A percentile compares a stretch with the other conserved stretches of the same genome.
Evolutionary conservation across 2,797 vertebrate genomes (phyloP).

Genomic region (Scyliorhinus canicula): DNA sequence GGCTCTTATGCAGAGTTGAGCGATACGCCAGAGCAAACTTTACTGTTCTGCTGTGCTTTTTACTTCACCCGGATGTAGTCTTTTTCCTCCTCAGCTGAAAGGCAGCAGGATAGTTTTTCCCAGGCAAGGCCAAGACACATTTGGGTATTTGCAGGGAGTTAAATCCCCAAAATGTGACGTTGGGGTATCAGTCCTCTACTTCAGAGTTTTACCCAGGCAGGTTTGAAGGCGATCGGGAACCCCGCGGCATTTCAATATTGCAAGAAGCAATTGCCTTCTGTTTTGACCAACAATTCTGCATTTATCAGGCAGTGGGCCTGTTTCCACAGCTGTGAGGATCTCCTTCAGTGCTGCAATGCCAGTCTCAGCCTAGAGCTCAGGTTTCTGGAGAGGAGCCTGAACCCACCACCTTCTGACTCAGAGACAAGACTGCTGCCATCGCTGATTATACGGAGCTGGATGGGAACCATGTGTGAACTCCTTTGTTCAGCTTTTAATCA

Average conservation of each 20-base stretch:
- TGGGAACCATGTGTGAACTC: neutral
- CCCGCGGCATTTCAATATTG: neutral
- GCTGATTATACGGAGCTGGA: neutral
- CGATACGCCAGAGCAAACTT: too few relatives aligned
- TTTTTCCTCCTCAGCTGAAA: too few relatives aligned
- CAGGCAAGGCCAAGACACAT: too few relatives aligned
- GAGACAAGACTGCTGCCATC: neutral
- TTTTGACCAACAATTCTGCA: neutral
- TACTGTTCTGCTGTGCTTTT: too few relatives aligned
- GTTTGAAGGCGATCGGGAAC: too few relatives aligned
- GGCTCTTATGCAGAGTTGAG: too few relatives aligned
- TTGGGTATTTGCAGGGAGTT: too few relatives aligned
- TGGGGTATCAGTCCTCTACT: too few relatives aligned
- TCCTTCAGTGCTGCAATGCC: neutral
- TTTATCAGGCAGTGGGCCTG: neutral
- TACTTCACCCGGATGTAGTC: too few relatives aligned
- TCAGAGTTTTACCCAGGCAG: too few relatives aligned
- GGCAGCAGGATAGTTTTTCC: too few relatives aligned
- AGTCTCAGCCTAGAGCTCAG: neutral
- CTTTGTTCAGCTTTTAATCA: constrained; percentile 21
- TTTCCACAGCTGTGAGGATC: neutral
- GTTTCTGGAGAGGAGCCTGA: neutral
- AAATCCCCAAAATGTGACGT: too few relatives aligned
- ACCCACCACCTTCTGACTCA: constrained; percentile 7
- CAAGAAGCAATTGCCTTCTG: neutral